Base-by-base conservation (phyloP, 1,140 invertebrate genomes). In the Xylocopa sonorina region DNA sequence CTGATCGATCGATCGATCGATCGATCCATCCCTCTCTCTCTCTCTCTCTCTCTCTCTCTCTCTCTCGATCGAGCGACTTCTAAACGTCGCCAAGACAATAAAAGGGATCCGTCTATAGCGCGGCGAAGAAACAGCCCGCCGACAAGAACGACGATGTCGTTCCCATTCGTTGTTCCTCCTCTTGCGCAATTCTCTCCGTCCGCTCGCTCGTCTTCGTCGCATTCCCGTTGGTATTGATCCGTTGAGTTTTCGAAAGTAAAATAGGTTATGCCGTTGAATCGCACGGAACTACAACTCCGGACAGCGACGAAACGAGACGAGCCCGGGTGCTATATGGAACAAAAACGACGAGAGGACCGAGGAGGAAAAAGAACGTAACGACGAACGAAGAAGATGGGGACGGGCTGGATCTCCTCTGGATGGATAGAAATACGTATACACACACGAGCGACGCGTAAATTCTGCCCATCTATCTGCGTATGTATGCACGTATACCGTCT, bases 151-250 rank as follows among this genome's bases (percentile, higher is more conserved):
- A 50, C 63, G 53, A 34, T 34, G 84, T 88, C 89, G 87, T 89
- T 90, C 90, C 89, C 87, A 84, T 90, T 89, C 90, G 88, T 91
- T 90, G 87, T 90, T 90, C 88, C 88, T 90, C 87, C 88, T 86
- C 87, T 48, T 34, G 67, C 67, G 34, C 55, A 29, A 78, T 78
- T 78, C 55, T 38, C 75, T 60, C 41, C 46, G 34, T 27, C 64
- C 60, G 74, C 34, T 78, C 55, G 66, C 55, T 71, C 51, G 43
- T 78, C 75, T 78, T 78, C 75, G 66, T 78, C 46, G 43, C 68
- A 60, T 71, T 60, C 63, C 74, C 64, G 74, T 69, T 82, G 62
- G 89, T 91, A 91, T 91, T 91, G 90, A 91, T 91, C 90, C 89
- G 84, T 71, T 85, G 82, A 81, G 90, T 85, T 90, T 90, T 87